These are phyloP conservation scores for Drosophila murphyi DNA, from an alignment of 1,140 invertebrate genomes.

Conservation along the genomic window DNA sequence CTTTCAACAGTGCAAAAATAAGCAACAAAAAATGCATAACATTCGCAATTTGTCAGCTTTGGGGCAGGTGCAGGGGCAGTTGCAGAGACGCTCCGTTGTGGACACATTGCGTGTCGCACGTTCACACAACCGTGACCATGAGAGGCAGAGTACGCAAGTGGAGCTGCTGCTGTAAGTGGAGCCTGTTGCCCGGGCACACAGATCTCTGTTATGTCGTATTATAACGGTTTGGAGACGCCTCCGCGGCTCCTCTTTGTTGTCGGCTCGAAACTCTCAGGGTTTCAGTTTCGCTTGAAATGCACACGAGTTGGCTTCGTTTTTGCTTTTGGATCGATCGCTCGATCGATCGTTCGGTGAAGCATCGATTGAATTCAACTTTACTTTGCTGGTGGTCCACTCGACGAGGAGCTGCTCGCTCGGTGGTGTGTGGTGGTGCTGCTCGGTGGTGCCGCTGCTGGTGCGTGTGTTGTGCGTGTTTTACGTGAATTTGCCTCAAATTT, in stretches of 20 bases:
- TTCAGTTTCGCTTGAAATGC: slow-evolving; percentile 59
- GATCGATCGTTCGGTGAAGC: slow-evolving; percentile 32
- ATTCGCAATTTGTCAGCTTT: slow-evolving; percentile 46
- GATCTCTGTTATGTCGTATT: neutral
- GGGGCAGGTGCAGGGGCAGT: slow-evolving; percentile 21
- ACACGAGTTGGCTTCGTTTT: slow-evolving; percentile 20
- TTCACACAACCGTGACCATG: slow-evolving; percentile 49
- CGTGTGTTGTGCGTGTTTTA: slow-evolving; percentile 24
- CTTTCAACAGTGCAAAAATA: slow-evolving; percentile 22
- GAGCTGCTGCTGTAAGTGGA: neutral
- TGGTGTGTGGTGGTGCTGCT: slow-evolving; percentile 25
- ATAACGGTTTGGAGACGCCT: slow-evolving; percentile 7
- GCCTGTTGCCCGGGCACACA: neutral
- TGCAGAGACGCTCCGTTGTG: neutral
- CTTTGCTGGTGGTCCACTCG: slow-evolving; percentile 55
- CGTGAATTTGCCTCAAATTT: slow-evolving; percentile 62
- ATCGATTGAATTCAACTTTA: slow-evolving; percentile 9
- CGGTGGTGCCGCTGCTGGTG: neutral
- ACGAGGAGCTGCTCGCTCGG: neutral
- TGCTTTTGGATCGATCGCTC: slow-evolving; percentile 7
- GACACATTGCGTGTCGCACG: slow-evolving; percentile 44
- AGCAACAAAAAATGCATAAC: slow-evolving; percentile 5
- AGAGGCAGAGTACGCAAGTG: neutral
- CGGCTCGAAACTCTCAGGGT: slow-evolving; percentile 40
- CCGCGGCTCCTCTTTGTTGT: slow-evolving; percentile 38